Evolutionary conservation across 2,888 invertebrate genomes (phyloP).

Genomic region (Amiota communis): DNA sequence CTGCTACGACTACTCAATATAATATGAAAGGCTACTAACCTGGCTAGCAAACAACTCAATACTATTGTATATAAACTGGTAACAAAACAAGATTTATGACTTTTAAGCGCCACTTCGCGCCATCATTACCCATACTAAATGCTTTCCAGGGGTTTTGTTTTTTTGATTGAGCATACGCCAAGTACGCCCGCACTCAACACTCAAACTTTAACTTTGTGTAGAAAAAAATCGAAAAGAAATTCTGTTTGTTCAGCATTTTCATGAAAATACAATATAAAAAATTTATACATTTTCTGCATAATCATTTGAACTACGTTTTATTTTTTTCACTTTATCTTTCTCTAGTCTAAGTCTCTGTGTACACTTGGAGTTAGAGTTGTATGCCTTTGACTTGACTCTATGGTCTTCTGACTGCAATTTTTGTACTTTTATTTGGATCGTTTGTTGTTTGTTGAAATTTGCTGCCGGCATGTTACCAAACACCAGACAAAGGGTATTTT

Average conservation of each 20-base stretch:
- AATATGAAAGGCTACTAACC: constrained; percentile 10
- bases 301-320: constrained; percentile 55
- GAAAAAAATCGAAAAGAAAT: background rate
- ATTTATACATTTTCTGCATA: constrained; percentile 60
- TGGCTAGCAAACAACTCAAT: constrained; percentile 10
- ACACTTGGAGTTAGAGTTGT: constrained; percentile 1
- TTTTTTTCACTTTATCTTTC: constrained; percentile 8
- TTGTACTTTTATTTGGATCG: constrained; percentile 44
- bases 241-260: constrained; percentile 25
- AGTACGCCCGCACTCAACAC: background rate
- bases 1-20: no score
- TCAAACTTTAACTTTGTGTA: no score
- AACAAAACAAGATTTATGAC: constrained; percentile 37
- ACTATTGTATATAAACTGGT: constrained; percentile 5
- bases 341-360: background rate
- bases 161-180: background rate
- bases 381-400: constrained; percentile 25
- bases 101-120: constrained; percentile 21
- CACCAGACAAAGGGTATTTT: constrained; percentile 42
- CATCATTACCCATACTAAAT: background rate
- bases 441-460: constrained; percentile 43
- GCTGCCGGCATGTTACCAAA: constrained; percentile 65
- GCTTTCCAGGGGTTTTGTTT: background rate
- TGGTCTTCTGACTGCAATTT: constrained; percentile 5
- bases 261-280: constrained; percentile 48